Base-by-base conservation (phyloP, 2,113 vertebrate genomes). In the Mystacornis crossleyi region DNA sequence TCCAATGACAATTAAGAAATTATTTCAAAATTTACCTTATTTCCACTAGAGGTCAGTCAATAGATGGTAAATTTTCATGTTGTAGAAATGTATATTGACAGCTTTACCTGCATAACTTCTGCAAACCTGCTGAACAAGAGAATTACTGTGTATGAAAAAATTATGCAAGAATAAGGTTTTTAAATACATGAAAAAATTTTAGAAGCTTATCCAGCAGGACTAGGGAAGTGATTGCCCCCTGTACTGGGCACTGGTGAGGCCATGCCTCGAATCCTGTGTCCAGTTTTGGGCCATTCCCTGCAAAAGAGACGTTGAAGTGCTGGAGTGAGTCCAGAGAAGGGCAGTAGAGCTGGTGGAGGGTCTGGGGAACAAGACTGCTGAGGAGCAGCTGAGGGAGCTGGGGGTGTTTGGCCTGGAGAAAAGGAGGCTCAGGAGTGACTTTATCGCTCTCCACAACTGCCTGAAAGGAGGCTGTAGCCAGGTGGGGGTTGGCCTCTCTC, bases 21-120 rank as follows among this genome's bases (percentile, higher is more conserved):
- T 34, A 67, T 54, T 58, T 21, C 16, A 72, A 65, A 75, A n/a
- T 89, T 34, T 79, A n/a, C 16, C 5, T 51, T 75, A 7, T 66
- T 86, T 84, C 95, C 96, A 95, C 95, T 96, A 97, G 96, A 94
- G 89, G 96, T 95, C 96, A 95, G 94, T 62, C 81, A 95, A 88
- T 50, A 88, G 70, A 96, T 75, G 29, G 78, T 45, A 85, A 91
- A 96, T 14, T 70, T 81, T 73, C 42, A 10, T 12, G 12, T 8
- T 77, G 28, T 50, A 65, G 31, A 40, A 55, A 81, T 23, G 7
- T 15, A 2, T 57, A 23, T 64, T 58, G 8, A 53, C 62, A 67
- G 7, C 24, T 70, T 91, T 89, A 66, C 36, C 43, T 31, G 4
- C 1, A 4, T 57, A 47, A 43, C 6, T 34, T 53, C 11, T 45